A percentile compares a stretch with the other conserved stretches of the same genome.
These are phyloP conservation scores for Cephalopterus ornatus DNA, from an alignment of 2,113 vertebrate genomes.

Conservation along the genomic window DNA sequence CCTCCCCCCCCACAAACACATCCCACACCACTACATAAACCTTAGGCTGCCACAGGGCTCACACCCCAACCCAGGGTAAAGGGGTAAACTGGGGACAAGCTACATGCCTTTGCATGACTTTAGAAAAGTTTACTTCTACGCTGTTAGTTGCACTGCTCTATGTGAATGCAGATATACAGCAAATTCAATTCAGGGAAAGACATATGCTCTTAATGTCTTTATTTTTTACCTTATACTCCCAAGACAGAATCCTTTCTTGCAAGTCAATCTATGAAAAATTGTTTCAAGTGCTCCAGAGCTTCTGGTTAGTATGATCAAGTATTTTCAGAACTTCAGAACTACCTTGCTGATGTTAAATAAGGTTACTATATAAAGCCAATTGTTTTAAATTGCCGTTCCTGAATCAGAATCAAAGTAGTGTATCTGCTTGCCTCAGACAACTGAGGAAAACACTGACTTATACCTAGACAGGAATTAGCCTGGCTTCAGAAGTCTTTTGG, in stretches of 20 bases:
- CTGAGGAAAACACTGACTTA: not conserved
- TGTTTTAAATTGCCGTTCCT: not conserved
- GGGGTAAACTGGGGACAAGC: not conserved
- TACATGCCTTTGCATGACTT: not conserved
- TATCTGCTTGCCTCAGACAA: not conserved
- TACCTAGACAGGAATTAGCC: not conserved
- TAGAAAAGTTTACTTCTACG: not conserved
- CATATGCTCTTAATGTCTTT: not conserved
- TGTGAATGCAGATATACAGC: not conserved
- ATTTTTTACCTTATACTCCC: not conserved
- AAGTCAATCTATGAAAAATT: not conserved
- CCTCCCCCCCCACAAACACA: not conserved
- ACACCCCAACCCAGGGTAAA: not conserved
- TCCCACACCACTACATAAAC: not conserved
- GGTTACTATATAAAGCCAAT: not conserved
- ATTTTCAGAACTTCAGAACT: not conserved
- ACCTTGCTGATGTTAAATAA: not conserved
- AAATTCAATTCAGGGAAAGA: not conserved
- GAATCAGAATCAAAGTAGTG: not conserved
- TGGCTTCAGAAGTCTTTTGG: not conserved
- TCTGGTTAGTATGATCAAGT: not conserved
- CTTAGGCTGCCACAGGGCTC: not conserved
- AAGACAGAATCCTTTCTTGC: not conserved
- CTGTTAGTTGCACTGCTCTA: not conserved
- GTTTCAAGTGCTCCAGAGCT: not conserved